Base-by-base conservation (phyloP, 2,113 vertebrate genomes). In the Trinectes maculatus region DNA sequence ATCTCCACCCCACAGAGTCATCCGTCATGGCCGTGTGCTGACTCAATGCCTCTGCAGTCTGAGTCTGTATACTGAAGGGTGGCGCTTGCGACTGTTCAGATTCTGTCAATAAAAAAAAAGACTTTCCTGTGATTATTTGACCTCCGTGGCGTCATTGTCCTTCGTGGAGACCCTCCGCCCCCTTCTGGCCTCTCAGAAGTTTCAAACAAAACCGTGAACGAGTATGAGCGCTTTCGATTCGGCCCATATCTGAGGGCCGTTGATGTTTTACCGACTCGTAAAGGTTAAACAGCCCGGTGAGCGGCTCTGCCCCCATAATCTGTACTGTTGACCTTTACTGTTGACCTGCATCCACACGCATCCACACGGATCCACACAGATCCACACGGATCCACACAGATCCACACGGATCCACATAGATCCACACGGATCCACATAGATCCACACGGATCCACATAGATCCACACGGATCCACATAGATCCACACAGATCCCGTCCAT, bases 11-110 rank as follows among this genome's bases (percentile, higher is more conserved):
- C 70, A 34, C 37, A 21, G 61, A 70, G 65, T 85, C 58, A 48
- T 76, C 61, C 2, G 44, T 79, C 71, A 77, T 80, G 65, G 79
- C 74, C 75, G 16, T 49, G 64, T 21, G 57, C 58, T 84, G 77
- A 86, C 55, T 76, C 22, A 26, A 60, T 47, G 12, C n/a, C n/a
- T n/a, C n/a, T n/a, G n/a, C n/a, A n/a, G n/a, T n/a, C n/a, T n/a
- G 21, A 1, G 42, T 44, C 8, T 34, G 33, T 2, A 4, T 16
- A 39, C 39, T 18, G 34, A 66, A 52, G 82, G 79, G 70, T 60
- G 73, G 83, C 44, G 68, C 65, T 52, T 33, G 16, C 8, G 28
- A n/a, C 11, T 26, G 24, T 77, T 63, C 37, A 42, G 47, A 64
- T 53, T 62, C 25, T 24, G 61, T 69, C 42, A 37, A 11, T 10